Conservation (phyloP, 2,797 vertebrate genomes). For the Varecia variegata region DNA sequence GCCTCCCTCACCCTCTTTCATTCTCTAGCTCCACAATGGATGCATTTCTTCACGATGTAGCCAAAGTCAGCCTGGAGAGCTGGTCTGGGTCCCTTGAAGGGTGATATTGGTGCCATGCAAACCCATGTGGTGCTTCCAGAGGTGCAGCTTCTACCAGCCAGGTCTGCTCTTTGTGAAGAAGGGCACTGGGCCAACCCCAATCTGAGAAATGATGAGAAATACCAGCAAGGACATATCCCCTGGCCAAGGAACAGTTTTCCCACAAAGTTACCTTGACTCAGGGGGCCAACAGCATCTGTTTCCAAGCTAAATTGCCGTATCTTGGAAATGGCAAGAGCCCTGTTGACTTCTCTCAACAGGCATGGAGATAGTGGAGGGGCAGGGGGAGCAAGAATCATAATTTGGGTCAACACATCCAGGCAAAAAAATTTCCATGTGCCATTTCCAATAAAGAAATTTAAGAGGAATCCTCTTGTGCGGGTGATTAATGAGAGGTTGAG, state of each 20-base stretch:
- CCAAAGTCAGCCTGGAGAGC: constrained; percentile 3
- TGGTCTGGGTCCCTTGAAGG: background rate
- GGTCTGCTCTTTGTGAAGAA: background rate
- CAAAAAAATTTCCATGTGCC: constrained; percentile 11
- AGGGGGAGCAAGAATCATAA: constrained; percentile 18
- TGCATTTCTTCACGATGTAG: constrained; percentile 20
- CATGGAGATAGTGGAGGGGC: background rate
- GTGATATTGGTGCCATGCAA: background rate
- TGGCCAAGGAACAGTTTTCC: background rate
- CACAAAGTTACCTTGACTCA: constrained; percentile 37
- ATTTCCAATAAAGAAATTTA: constrained; percentile 49
- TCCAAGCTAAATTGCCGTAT: background rate
- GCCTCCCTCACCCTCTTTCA: constrained; percentile 31
- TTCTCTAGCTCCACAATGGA: background rate
- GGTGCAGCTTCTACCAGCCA: background rate
- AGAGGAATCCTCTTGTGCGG: constrained; percentile 3
- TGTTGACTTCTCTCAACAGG: constrained; percentile 28
- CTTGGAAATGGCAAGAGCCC: constrained; percentile 46
- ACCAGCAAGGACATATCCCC: background rate
- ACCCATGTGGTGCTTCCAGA: constrained; percentile 9
- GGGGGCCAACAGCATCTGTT: constrained; percentile 20
- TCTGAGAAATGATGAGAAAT: constrained; percentile 46
- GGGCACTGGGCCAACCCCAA: background rate
- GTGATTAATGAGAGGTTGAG: constrained; percentile 20
- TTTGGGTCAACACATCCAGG: constrained; percentile 38